A percentile compares a stretch with the other conserved stretches of the same genome.
Evolutionary conservation across 2,797 vertebrate genomes (phyloP).

Genomic region (Ceryle rudis): DNA sequence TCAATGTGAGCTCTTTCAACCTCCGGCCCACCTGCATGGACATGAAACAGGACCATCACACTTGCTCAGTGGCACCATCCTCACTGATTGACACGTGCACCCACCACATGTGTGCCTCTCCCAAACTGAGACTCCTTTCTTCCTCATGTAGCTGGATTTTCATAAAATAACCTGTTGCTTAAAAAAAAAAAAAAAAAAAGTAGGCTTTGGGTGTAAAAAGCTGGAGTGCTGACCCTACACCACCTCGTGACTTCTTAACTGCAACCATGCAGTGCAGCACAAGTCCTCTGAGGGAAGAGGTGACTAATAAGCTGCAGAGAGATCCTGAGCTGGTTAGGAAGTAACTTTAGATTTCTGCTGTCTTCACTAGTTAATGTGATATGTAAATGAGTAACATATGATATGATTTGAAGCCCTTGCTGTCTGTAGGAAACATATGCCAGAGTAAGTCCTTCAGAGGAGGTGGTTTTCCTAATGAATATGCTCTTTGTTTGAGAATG

Average conservation of each 20-base stretch:
- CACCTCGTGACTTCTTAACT: background rate
- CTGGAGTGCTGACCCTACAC: background rate
- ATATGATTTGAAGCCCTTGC: background rate
- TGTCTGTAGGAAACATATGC: background rate
- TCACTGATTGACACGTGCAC: accelerated
- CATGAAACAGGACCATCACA: background rate
- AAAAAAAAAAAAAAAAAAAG: background rate
- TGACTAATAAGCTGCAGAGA: constrained; percentile 8
- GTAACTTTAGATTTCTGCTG: constrained; percentile 27
- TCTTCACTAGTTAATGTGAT: constrained; percentile 25
- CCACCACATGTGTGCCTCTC: background rate
- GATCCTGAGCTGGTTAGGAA: background rate
- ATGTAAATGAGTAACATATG: constrained; percentile 16
- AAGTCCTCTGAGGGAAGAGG: background rate
- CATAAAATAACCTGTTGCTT: background rate
- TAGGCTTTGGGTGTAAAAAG: background rate
- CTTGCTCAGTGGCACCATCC: background rate
- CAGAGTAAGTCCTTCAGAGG: background rate
- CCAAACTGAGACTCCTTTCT: background rate
- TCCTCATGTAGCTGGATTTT: background rate
- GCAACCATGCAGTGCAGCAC: background rate
- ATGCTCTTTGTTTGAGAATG: constrained; percentile 28
- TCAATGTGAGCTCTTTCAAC: accelerated
- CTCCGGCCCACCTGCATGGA: accelerated
- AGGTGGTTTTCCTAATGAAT: constrained; percentile 4